Evolutionary conservation across 2,797 vertebrate genomes (phyloP), one percentile per base, ranked within the genome.

Genomic region (Lepilemur septentrionalis): DNA sequence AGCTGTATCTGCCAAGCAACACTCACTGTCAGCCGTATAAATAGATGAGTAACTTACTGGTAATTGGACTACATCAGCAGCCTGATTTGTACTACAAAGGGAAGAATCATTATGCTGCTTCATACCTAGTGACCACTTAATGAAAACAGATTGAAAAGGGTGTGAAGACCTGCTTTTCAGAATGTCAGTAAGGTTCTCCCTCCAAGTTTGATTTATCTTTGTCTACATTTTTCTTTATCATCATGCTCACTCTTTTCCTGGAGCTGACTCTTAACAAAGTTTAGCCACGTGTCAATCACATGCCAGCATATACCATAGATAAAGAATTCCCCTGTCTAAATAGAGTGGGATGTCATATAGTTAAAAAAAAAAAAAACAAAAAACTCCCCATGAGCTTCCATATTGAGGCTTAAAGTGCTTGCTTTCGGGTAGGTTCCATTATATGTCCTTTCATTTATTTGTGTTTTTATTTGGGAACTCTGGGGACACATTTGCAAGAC

Each of bases 401-500:
- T 93, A 96, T 61, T 92, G 93, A 98, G 89, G 75, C 83, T 48
- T 65, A 41, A 67, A 90, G 28, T 93, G 89, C 87, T 97, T 5
- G 0, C 80, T 95, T 91, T 94, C n/a, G 30, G 4, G 32, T 91
- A 86, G 75, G 69, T 95, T 96, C 81, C 82, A 90, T 96, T 94
- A 28, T 59, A 2, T 92, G 80, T 75, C 65, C 72, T 50, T 94
- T 32, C 25, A 41, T 95, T 95, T 95, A 90, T 97, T 94, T 96
- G 15, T 55, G 38, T 91, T 86, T 80, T 35, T 93, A 65, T 80
- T 67, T 92, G 32, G 7, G 13, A 94, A 86, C 81, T 97, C 83
- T 43, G 25, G 76, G 94, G 95, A 92, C 87, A 97, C 96, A 96
- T 98, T 94, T 97, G 95, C 96, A 97, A 97, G 96, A 97, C 97